Conservation (phyloP, 2,888 invertebrate genomes). For the Agrochola litura region DNA sequence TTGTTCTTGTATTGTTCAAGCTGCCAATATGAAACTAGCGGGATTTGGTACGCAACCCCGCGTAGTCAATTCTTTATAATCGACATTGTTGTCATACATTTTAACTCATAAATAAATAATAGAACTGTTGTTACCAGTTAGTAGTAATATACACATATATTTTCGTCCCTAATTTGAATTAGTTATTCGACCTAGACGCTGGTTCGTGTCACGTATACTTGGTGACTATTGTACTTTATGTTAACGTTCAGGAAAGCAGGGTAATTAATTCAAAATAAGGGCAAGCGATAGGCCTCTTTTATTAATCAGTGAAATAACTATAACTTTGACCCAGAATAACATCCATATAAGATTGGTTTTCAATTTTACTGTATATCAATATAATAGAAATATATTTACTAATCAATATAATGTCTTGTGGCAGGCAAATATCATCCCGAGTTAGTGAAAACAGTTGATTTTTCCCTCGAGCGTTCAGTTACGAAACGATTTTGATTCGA, state of each 20-base stretch:
- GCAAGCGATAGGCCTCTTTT: slow-evolving; percentile 56
- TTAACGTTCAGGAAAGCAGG: slow-evolving; percentile 59
- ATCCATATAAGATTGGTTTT: slow-evolving; percentile 51
- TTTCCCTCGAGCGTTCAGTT: slow-evolving; percentile 61
- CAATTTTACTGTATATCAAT: slow-evolving; percentile 51
- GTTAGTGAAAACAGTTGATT: slow-evolving; percentile 49
- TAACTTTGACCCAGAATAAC: slow-evolving; percentile 56
- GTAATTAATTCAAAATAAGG: slow-evolving; percentile 76
- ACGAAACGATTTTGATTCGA: slow-evolving; percentile 68
- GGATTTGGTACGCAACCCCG: slow-evolving; percentile 66
- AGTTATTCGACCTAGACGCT: slow-evolving; percentile 66
- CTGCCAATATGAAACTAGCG: slow-evolving; percentile 62
- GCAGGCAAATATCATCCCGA: slow-evolving; percentile 43
- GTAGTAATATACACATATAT: slow-evolving; percentile 72
- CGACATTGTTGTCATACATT: slow-evolving; percentile 76
- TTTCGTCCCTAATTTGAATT: slow-evolving; percentile 75
- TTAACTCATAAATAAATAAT: slow-evolving; percentile 75
- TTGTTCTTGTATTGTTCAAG: slow-evolving; percentile 37
- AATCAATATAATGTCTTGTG: slow-evolving; percentile 51
- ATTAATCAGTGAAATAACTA: slow-evolving; percentile 56
- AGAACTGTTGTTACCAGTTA: slow-evolving; percentile 87
- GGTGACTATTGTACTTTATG: slow-evolving; percentile 51
- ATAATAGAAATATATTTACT: slow-evolving; percentile 59
- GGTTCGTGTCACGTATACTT: slow-evolving; percentile 54
- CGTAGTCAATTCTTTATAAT: slow-evolving; percentile 83